Base-by-base conservation (phyloP, 2,888 invertebrate genomes). In the Netelia inedita region DNA sequence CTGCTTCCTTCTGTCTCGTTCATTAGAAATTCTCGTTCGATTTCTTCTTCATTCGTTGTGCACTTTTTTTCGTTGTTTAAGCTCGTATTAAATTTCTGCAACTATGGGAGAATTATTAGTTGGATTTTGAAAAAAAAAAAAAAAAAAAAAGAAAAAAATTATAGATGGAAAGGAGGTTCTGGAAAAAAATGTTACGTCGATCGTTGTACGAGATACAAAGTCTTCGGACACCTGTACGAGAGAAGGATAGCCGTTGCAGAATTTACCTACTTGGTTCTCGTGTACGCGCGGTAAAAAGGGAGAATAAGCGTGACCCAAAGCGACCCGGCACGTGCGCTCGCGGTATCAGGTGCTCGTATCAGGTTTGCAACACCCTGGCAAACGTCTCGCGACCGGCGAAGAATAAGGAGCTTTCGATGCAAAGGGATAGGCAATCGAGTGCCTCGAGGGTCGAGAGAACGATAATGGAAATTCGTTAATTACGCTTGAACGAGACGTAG, bases 291-390 rank as follows among this genome's bases (percentile, higher is more conserved):
- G 8, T 41, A 61, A 9, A 74, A 66, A 73, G 61, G 21, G 61
- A 35, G 75, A 76, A 79, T 66, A 21, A 50, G 57, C 14, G 41
- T 63, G 41, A 76, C 76, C 72, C 80, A 50, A 6, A 19, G 53
- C 59, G 87, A 87, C 85, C 86, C 79, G 75, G 85, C 87, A 87
- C 87, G 87, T 85, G 86, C 66, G 68, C 79, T 71, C 75, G 50
- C 14, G 0, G 83, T 86, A 87, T 87, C 87, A 81, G 86, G 79
- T 85, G 75, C 59, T 59, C 79, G 43, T 87, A 87, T 87, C 87
- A 72, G 79, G 9, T 46, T 80, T 85, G 76, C 85, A 85, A 85
- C 85, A 85, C 84, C 75, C 73, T 80, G 57, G 53, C 68, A 43
- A 83, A 81, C 79, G 71, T 81, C 71, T 68, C 76, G 35, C 68